A percentile compares a stretch with the other conserved stretches of the same genome.
Evolutionary conservation across 2,113 vertebrate species (phyloP).

Genomic region (Pardalotus punctatus): DNA sequence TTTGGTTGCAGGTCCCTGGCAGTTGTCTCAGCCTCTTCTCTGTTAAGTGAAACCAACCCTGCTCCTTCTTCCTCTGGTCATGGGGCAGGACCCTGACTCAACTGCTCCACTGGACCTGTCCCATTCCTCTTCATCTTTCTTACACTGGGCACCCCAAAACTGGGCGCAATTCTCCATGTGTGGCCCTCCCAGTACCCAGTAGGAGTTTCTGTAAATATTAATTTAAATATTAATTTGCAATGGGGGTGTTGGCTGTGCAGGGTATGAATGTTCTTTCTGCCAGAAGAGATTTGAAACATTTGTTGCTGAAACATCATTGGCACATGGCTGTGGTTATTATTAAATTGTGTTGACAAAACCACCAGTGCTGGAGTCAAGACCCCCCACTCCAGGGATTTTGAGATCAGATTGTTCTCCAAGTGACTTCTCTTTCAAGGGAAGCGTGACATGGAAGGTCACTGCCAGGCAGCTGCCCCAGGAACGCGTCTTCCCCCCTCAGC

Average conservation of each 20-base stretch:
- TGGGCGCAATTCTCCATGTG: background rate
- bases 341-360: background rate
- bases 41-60: background rate
- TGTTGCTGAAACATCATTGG: background rate
- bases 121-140: background rate
- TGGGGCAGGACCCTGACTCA: background rate
- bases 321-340: background rate
- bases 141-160: background rate
- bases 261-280: background rate
- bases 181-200: background rate
- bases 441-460: background rate
- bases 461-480: background rate
- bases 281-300: background rate
- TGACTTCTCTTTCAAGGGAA: background rate
- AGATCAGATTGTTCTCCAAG: background rate
- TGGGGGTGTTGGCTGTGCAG: background rate
- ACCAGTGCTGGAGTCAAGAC: background rate
- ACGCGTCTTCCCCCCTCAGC: background rate
- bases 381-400: background rate
- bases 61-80: background rate
- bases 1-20: background rate
- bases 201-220: background rate
- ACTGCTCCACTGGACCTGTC: background rate
- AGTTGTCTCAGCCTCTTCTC: background rate
- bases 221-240: conserved; percentile 2